These are phyloP conservation scores for Quadroppia sp. DNA, from an alignment of 2,888 invertebrate species.

Conservation along the genomic window DNA sequence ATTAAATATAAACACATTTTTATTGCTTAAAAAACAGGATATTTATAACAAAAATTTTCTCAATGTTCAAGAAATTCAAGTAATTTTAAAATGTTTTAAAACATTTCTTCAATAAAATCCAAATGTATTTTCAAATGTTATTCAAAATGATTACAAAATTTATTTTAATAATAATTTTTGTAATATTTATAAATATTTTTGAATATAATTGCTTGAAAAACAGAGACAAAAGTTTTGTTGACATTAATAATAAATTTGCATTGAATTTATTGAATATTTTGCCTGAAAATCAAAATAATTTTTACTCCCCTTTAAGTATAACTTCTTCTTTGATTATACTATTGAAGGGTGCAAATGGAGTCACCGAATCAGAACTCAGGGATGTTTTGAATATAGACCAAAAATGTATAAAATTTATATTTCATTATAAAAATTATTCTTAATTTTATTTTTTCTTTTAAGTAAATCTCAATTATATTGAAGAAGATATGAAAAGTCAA, in stretches of 20 bases:
- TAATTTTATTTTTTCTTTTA: not conserved
- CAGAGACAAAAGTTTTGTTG: not conserved
- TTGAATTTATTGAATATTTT: not conserved
- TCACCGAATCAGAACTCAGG: not conserved
- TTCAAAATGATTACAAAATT: too few relatives aligned
- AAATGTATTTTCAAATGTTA: too few relatives aligned
- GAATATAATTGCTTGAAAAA: not conserved
- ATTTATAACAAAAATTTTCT: too few relatives aligned
- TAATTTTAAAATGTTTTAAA: too few relatives aligned
- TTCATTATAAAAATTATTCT: not conserved
- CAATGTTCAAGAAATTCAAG: too few relatives aligned
- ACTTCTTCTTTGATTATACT: constrained; percentile 3
- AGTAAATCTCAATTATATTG: not conserved
- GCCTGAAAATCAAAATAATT: not conserved
- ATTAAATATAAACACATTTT: too few relatives aligned
- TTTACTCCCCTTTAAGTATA: constrained; percentile 1
- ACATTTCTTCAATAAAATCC: too few relatives aligned
- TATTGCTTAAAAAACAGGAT: too few relatives aligned
- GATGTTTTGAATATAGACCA: not conserved
- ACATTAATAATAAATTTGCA: not conserved
- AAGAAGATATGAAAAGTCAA: not conserved
- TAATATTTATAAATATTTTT: not conserved
- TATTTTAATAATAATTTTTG: not conserved
- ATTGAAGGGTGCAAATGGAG: not conserved
- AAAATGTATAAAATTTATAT: not conserved